Evolutionary conservation across 1,140 invertebrate genomes (phyloP).

Genomic region (Samia ricini): DNA sequence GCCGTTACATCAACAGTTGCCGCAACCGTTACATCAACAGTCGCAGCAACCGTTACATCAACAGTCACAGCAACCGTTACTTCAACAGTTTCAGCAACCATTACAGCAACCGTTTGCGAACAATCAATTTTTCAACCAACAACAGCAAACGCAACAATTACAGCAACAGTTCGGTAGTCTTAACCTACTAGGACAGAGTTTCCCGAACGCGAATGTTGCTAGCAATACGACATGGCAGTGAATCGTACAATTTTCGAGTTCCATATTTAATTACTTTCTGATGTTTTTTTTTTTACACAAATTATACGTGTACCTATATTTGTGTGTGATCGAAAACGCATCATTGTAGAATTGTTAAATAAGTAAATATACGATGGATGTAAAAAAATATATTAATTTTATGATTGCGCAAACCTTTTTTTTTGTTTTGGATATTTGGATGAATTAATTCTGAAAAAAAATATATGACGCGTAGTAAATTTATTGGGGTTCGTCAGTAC

Average conservation of each 20-base stretch:
- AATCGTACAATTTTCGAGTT: neutral
- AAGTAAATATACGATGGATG: neutral
- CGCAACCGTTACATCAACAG: conserved; percentile 31
- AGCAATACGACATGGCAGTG: conserved; percentile 69
- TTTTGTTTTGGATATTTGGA: too few species aligned
- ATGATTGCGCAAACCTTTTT: neutral
- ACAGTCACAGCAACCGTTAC: conserved; percentile 15
- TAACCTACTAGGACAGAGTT: conserved; percentile 58
- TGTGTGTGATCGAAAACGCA: neutral
- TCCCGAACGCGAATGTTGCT: conserved; percentile 60
- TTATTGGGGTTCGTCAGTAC: too few species aligned
- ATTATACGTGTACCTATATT: conserved; percentile 1
- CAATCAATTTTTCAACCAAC: conserved; percentile 48
- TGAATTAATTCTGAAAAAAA: too few species aligned
- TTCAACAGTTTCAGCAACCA: conserved; percentile 22
- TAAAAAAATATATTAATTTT: neutral
- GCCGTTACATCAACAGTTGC: conserved; percentile 38
- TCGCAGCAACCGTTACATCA: conserved; percentile 25
- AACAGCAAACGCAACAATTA: conserved; percentile 36
- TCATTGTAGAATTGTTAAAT: neutral
- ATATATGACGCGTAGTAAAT: too few species aligned
- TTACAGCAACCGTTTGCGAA: conserved; percentile 31
- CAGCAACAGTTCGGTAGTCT: conserved; percentile 58
- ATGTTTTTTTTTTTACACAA: neutral
- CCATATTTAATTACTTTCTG: neutral